Percentiles rank a stretch among this genome's conserved stretches.
These are phyloP conservation scores for Nestor notabilis DNA, from an alignment of 2,113 vertebrate species.

Conservation along the genomic window DNA sequence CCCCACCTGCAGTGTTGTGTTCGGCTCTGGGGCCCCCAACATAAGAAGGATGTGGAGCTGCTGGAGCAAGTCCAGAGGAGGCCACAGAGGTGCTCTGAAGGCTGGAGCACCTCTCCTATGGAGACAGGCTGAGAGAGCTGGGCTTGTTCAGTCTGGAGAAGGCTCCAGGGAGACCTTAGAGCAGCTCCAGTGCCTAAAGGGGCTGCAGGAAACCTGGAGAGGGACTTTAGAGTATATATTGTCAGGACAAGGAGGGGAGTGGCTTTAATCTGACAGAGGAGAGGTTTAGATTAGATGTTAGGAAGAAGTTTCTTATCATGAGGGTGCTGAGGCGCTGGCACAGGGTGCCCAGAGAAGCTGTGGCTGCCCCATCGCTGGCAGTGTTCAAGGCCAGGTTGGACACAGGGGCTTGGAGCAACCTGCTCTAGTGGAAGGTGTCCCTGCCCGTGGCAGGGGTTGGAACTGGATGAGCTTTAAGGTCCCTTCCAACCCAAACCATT, in stretches of 20 bases:
- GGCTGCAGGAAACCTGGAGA: neutral
- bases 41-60: neutral
- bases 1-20: neutral
- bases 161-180: neutral
- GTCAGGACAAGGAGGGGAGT: neutral
- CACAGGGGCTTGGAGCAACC: neutral
- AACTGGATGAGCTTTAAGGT: neutral
- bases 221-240: neutral
- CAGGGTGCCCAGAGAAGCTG: too few relatives aligned
- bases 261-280: too few relatives aligned
- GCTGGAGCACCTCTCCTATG: neutral
- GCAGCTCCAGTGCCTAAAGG: neutral
- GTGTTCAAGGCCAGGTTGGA: neutral
- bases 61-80: neutral
- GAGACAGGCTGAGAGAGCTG: neutral
- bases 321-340: too few relatives aligned
- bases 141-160: neutral
- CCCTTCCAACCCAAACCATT: neutral
- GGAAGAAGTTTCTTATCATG: too few relatives aligned
- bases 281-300: too few relatives aligned
- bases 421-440: neutral
- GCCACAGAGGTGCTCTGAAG: neutral
- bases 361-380: too few relatives aligned
- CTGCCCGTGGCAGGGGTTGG: neutral
- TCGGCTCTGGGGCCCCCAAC: neutral